phyloP scores from a whole-genome alignment of 2,888 invertebrate species.

The Parascotia fuliginaria region DNA sequence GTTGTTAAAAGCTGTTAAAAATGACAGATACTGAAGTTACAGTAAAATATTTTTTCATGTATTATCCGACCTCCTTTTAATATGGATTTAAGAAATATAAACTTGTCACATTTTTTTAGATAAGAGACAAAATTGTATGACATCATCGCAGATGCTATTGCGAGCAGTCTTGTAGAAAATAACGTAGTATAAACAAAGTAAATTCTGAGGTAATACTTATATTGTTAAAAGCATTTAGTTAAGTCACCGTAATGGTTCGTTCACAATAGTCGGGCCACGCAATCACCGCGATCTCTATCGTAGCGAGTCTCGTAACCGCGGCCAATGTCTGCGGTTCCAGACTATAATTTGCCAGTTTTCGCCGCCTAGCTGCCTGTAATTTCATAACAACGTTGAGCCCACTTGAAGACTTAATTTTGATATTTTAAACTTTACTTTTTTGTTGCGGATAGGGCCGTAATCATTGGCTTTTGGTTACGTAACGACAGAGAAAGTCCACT shows the following conservation, averaged over 20 bases:
- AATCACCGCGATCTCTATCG: conserved; percentile 71
- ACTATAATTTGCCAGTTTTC: conserved; percentile 82
- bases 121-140: too few species aligned
- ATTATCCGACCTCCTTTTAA: too few species aligned
- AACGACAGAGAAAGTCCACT: conserved; percentile 44
- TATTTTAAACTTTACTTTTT: conserved; percentile 59
- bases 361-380: conserved; percentile 79
- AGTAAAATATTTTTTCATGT: too few species aligned
- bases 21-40: too few species aligned
- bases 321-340: conserved; percentile 65
- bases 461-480: conserved; percentile 59
- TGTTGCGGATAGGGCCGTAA: conserved; percentile 50
- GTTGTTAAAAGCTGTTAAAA: too few species aligned
- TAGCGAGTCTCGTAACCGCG: conserved; percentile 55
- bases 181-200: conserved; percentile 15
- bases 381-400: conserved; percentile 68
- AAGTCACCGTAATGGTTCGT: conserved; percentile 63
- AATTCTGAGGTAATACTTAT: conserved; percentile 32
- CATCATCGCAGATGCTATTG: not conserved
- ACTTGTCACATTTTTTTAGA: too few species aligned
- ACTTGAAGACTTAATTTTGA: conserved; percentile 74
- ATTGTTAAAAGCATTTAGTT: conserved; percentile 47
- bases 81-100: too few species aligned
- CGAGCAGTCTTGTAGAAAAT: too few species aligned
- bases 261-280: conserved; percentile 63